Evolutionary conservation across 2,797 vertebrate genomes (phyloP), one percentile per base, ranked within the genome.

Genomic region (Sebastes elongatus): DNA sequence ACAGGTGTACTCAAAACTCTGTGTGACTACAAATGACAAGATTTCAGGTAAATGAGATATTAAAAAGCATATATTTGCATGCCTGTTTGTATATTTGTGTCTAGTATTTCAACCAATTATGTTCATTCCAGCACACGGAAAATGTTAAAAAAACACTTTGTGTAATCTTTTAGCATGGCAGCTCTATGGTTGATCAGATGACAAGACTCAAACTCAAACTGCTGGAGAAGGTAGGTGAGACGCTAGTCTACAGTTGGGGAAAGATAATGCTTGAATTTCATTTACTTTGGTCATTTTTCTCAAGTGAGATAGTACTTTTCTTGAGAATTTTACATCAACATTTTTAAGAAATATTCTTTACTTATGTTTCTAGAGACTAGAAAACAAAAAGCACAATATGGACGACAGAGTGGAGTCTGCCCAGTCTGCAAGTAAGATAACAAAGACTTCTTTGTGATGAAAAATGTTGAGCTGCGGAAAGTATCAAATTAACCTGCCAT

Each of bases 141-240:
- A 30, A 55, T 46, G 10, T n/a, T 18, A 57, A 0, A 67, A 4
- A 55, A 20, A 9, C 14, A 23, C 16, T 61, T 22, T 63, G 6
- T 68, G n/a, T 20, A 4, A 69, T 56, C 1, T 46, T 57, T 35
- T 49, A 61, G 30, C 38, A 97, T 96, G 95, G 81, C 85, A 77
- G 90, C 68, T 86, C 93, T 0, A n/a, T 94, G 66, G 64, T 95
- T 70, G 96, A 97, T 86, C 93, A 96, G 57, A 94, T 97, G 92
- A 91, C 95, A 32, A 93, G 27, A 4, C 91, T 98, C 73, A 96
- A 94, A 67, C 86, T 97, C 71, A 96, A 88, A 79, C 92, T 97
- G 38, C 84, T 97, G 16, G 93, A 97, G 86, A 97, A 96, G 96
- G 97, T 97, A 86, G 85, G 88, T 32, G 28, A 35, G 20, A 46